These are phyloP conservation scores for Druon quercuslanigerum DNA, from an alignment of 1,140 invertebrate species.

Conservation along the genomic window DNA sequence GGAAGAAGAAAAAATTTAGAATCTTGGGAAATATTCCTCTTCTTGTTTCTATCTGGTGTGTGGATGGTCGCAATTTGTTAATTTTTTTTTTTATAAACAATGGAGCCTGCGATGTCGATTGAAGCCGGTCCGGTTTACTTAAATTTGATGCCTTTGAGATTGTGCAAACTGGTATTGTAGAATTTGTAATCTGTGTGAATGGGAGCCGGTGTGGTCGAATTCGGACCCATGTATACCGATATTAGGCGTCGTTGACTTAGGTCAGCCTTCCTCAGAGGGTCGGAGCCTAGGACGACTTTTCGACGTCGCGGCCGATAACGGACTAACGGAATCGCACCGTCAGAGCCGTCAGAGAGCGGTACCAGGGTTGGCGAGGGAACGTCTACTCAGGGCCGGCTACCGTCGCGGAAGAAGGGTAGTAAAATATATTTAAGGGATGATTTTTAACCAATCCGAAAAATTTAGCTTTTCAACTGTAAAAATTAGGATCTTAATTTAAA, in stretches of 20 bases:
- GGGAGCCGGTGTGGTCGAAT: constrained; percentile 55
- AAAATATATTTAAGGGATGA: too few species aligned
- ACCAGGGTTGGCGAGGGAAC: constrained; percentile 45
- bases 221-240: constrained; percentile 69
- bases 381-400: constrained; percentile 8
- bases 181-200: constrained; percentile 63
- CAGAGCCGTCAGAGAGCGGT: constrained; percentile 35
- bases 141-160: constrained; percentile 66
- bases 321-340: constrained; percentile 59
- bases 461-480: too few species aligned
- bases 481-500: too few species aligned
- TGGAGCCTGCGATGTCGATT: too few species aligned
- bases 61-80: too few species aligned
- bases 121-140: constrained; percentile 60
- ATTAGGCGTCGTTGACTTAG: constrained; percentile 17
- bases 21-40: too few species aligned
- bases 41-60: too few species aligned
- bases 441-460: too few species aligned
- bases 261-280: constrained; percentile 35
- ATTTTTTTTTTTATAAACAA: too few species aligned
- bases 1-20: too few species aligned
- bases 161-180: constrained; percentile 61
- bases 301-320: constrained; percentile 58
- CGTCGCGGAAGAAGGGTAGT: neutral
- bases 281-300: constrained; percentile 9